Evolutionary conservation across 2,888 invertebrate species (phyloP).

Genomic region (Eustalomyia histrio): DNA sequence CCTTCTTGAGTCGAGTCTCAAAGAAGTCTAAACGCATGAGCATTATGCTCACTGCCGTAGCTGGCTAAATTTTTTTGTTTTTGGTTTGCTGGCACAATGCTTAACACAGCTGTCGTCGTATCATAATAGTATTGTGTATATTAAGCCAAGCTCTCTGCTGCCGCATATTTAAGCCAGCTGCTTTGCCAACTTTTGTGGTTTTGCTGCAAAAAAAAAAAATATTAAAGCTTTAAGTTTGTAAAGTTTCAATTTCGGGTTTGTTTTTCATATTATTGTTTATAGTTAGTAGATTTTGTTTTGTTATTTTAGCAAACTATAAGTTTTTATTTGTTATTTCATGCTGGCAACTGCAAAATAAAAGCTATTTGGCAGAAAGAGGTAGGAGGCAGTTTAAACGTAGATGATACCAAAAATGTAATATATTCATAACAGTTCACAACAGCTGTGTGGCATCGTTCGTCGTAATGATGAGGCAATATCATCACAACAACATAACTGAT

Average conservation of each 20-base stretch:
- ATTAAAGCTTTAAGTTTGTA: constrained; percentile 47
- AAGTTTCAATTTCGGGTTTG: constrained; percentile 38
- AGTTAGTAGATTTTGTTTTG: neutral
- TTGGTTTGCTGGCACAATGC: constrained; percentile 2
- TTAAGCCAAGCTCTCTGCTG: constrained; percentile 48
- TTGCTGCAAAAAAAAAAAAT: constrained; percentile 57
- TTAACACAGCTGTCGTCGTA: constrained; percentile 48
- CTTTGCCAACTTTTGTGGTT: constrained; percentile 64
- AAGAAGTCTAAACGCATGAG: constrained; percentile 79
- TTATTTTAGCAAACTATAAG: constrained; percentile 18
- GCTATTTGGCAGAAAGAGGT: constrained; percentile 1
- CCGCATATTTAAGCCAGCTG: constrained; percentile 46
- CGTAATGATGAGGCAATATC: constrained; percentile 61
- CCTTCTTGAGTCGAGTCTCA: constrained; percentile 80
- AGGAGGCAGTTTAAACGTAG: constrained; percentile 31
- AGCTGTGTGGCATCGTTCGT: constrained; percentile 58
- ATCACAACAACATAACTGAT: constrained; percentile 17
- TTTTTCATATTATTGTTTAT: too few species aligned
- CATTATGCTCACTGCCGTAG: constrained; percentile 63
- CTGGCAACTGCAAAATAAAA: neutral
- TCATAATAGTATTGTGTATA: constrained; percentile 12
- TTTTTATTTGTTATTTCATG: constrained; percentile 6
- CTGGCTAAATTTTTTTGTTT: constrained; percentile 62
- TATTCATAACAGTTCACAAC: constrained; percentile 54
- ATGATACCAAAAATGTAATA: constrained; percentile 51